These are phyloP conservation scores for Notospermus geniculatus DNA, from an alignment of 1,140 invertebrate species.

Conservation along the genomic window DNA sequence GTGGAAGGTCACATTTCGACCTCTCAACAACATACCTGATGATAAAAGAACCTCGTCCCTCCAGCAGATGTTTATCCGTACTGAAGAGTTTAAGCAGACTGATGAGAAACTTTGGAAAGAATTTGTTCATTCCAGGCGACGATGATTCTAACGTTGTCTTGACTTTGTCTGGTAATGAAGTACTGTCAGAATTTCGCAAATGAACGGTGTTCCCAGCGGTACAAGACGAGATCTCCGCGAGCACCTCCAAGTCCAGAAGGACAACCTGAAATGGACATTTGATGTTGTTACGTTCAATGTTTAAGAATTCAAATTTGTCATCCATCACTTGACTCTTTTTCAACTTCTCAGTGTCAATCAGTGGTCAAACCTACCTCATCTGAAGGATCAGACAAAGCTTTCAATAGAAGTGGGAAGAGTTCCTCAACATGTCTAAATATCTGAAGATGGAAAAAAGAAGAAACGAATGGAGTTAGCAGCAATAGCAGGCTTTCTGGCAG, in stretches of 20 bases:
- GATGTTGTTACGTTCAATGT: no score
- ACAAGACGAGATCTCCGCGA: constrained; percentile 77
- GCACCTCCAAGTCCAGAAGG: constrained; percentile 81
- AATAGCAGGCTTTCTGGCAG: no score
- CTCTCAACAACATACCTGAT: constrained; percentile 75
- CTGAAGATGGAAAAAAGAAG: constrained; percentile 70
- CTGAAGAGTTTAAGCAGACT: constrained; percentile 83
- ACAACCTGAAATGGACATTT: constrained; percentile 72
- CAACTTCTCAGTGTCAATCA: not conserved
- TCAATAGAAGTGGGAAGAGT: constrained; percentile 81
- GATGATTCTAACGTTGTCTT: constrained; percentile 57
- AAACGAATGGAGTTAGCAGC: no score
- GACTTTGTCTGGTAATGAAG: constrained; percentile 6
- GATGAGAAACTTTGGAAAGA: constrained; percentile 86
- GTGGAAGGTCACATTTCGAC: no score
- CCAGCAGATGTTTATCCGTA: constrained; percentile 79
- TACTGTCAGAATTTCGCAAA: not conserved
- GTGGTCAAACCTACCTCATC: constrained; percentile 70
- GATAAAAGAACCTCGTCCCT: constrained; percentile 91
- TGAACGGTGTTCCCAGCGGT: constrained; percentile 24
- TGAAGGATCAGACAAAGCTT: constrained; percentile 80
- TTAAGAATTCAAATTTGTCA: not conserved
- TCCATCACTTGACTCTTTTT: not conserved
- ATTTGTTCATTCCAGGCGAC: constrained; percentile 54
- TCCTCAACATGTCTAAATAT: constrained; percentile 81